phyloP scores from a whole-genome alignment of 2,113 vertebrate genomes.

The Greenwoodochromis staneri region DNA sequence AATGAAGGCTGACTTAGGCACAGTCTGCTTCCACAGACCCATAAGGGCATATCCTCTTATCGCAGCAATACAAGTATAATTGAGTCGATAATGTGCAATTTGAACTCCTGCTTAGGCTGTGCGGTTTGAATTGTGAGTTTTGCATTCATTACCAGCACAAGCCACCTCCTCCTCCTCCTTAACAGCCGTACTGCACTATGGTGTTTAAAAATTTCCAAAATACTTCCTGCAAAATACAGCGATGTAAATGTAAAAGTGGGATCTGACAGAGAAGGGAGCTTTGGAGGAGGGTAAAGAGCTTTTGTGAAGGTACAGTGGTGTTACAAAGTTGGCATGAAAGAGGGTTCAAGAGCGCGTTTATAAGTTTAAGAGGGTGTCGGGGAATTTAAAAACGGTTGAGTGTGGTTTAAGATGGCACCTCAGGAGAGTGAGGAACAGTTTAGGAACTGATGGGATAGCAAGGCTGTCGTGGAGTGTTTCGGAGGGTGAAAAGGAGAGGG shows the following conservation, averaged over 20 bases:
- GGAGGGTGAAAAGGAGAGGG: neutral
- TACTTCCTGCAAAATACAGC: neutral
- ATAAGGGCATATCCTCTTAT: neutral
- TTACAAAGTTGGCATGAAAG: neutral
- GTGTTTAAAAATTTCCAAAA: neutral
- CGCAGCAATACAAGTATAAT: neutral
- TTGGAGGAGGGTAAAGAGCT: neutral
- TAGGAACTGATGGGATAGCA: neutral
- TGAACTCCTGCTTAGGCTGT: neutral
- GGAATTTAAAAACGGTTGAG: neutral
- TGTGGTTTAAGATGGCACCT: conserved; percentile 1
- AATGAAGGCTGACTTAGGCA: neutral
- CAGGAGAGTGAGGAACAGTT: neutral
- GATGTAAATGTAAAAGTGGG: neutral
- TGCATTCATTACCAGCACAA: neutral
- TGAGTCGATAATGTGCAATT: neutral
- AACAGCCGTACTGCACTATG: neutral
- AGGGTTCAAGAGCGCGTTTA: conserved; percentile 9
- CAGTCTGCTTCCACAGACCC: neutral
- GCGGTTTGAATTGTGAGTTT: neutral
- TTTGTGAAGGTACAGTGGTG: neutral
- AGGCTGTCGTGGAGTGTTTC: neutral
- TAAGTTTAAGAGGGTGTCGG: conserved; percentile 4
- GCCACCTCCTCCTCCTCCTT: neutral
- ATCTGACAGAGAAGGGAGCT: neutral